Evolutionary conservation across 2,888 invertebrate species (phyloP).

Genomic region (Brenthis ino): DNA sequence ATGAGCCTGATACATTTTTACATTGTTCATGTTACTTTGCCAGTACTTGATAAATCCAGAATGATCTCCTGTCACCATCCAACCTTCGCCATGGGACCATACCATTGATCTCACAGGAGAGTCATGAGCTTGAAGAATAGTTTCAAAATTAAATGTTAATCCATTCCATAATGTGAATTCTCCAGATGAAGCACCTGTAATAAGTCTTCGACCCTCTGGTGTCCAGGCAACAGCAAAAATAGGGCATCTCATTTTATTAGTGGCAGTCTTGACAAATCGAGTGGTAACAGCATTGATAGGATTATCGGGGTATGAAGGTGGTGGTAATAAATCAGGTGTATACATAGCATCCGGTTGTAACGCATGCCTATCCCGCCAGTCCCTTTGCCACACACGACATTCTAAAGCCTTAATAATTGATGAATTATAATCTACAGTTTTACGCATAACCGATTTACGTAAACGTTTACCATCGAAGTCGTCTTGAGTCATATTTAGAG

Average conservation of each 20-base stretch:
- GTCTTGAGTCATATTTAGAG: constrained; percentile 89
- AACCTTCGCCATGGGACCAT: constrained; percentile 99
- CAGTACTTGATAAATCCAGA: constrained; percentile 99
- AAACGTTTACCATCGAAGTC: constrained; percentile 98
- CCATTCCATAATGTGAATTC: constrained; percentile 99
- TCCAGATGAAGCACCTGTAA: constrained; percentile 99
- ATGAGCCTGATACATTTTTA: constrained; percentile 99
- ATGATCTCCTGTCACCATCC: constrained; percentile 99
- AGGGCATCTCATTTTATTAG: constrained; percentile 99
- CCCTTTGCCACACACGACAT: constrained; percentile 97
- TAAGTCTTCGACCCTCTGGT: constrained; percentile 97
- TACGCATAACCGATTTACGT: constrained; percentile 97
- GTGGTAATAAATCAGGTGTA: constrained; percentile 95
- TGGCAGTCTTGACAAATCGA: constrained; percentile 98
- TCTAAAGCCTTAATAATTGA: constrained; percentile 96
- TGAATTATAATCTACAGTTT: constrained; percentile 99
- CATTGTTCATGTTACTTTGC: constrained; percentile 99
- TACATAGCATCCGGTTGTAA: constrained; percentile 98
- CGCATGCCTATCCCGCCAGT: constrained; percentile 92
- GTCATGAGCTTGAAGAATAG: constrained; percentile 99
- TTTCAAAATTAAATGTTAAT: constrained; percentile 99
- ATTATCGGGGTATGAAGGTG: constrained; percentile 96
- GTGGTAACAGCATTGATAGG: constrained; percentile 98
- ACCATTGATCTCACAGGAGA: constrained; percentile 99
- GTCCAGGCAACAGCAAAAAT: constrained; percentile 99